Evolutionary conservation across 1,140 invertebrate genomes (phyloP), one percentile per base, ranked within the genome.

Genomic region (Eumaeus atala): DNA sequence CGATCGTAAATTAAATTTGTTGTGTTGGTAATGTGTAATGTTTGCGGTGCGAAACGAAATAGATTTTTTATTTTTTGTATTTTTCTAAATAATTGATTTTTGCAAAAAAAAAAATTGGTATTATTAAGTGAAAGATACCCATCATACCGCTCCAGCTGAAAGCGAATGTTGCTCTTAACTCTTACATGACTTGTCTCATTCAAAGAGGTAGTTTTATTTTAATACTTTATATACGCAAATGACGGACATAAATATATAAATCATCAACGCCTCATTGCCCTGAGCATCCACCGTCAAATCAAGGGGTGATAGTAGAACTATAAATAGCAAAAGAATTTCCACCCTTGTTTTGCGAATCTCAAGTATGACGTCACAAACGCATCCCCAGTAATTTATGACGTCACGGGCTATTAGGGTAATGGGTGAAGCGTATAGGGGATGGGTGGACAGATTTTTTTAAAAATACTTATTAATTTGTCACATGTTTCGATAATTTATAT

Each of bases 321-420:
- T 3, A 38, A 52, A 42, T 52, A 17, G 37, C 18, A 52, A 28
- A 52, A 52, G 37, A 52, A 55, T 50, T 56, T 53, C 48, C 57
- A 63, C 61, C 61, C 61, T 56, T 59, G 57, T 63, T 59, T 59
- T 54, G 40, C 56, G 58, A 62, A 62, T 58, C 60, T 61, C 11
- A 60, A 44, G 48, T 49, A 48, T 59, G 58, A 61, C 58, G 60
- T 62, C 54, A 62, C 37, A 11, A 40, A 54, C 52, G 59, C 57
- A 53, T 66, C 57, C 53, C 50, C 40, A 40, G 42, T 63, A 74
- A 76, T 74, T 76, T 79, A 79, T 68, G 76, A 74, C 76, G 72
- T 73, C 73, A 79, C 64, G 70, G 64, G 57, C 65, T 67, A 76
- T 78, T 74, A 74, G 62, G 55, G 66, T 57, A 70, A 64, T 59